Evolutionary conservation across 1,140 invertebrate species (phyloP), one percentile per base, ranked within the genome.

Genomic region (Bombus vancouverensis): DNA sequence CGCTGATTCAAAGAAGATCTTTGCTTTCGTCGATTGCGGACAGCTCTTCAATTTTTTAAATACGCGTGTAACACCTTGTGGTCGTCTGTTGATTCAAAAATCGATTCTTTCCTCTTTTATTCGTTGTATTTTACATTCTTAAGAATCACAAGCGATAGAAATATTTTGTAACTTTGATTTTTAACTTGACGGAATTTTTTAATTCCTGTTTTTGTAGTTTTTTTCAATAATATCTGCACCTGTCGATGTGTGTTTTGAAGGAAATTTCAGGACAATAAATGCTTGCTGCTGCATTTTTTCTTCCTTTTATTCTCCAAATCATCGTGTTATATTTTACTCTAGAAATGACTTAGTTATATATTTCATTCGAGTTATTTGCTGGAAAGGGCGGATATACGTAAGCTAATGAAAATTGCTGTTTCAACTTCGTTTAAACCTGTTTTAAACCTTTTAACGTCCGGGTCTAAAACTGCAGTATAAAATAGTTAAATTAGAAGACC

Each of bases 401-500:
- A 39, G 10, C 15, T 22, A 70, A 70, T 70, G 34, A 70, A 70
- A 70, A 70, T 70, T 70, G 68, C 68, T 70, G 68, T 70, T 70
- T 70, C 34, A 68, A 37, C 66, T 68, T 68, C 18, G 66, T 68
- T 68, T 37, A 37, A 68, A 68, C 32, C 66, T 9, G 32, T 68
- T 68, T 68, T 18, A 10, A 70, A 25, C 34, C 18, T 39, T 70
- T 70, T 70, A 70, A 39, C 34, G 68, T 37, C 34, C 5, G 22
- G 9, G 8, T 39, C 34, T 12, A 22, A 70, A 39, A 39, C 32
- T 70, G 25, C 68, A 18, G 22, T 68, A 34, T 15, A 68, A 34
- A 34, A 37, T 34, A 37, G 32, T 18, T 8, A 25, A 22, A 39
- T 70, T 70, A 70, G 32, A 39, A 18, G 15, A 10, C 22, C 22